Percentiles rank a stretch among this genome's conserved stretches.
Conservation (phyloP, 1,140 invertebrate species). For the Apis laboriosa region DNA sequence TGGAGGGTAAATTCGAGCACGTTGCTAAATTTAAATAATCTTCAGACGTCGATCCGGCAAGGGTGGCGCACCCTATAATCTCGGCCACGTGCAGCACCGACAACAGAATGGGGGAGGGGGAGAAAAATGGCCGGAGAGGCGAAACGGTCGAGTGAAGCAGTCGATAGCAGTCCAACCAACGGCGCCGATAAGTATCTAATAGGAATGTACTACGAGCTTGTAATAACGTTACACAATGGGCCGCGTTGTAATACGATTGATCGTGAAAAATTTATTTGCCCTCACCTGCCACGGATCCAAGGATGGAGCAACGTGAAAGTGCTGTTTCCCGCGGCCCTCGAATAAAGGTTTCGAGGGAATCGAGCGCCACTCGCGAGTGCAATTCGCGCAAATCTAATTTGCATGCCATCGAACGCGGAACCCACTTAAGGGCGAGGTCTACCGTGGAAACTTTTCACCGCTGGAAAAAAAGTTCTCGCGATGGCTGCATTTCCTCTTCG, state of each 20-base stretch:
- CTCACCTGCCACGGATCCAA: slow-evolving; percentile 33
- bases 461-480: slow-evolving; percentile 38
- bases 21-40: slow-evolving; percentile 78
- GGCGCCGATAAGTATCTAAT: slow-evolving; percentile 64
- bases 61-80: slow-evolving; percentile 78
- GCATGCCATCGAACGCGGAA: slow-evolving; percentile 55
- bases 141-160: slow-evolving; percentile 33
- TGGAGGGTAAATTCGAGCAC: slow-evolving; percentile 33
- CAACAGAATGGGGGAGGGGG: slow-evolving; percentile 35
- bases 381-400: slow-evolving; percentile 60
- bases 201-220: slow-evolving; percentile 46
- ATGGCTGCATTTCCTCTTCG: slow-evolving; percentile 31
- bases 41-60: slow-evolving; percentile 61
- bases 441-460: slow-evolving; percentile 34
- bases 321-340: slow-evolving; percentile 24
- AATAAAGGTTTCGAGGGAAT: slow-evolving; percentile 13
- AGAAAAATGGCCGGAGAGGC: slow-evolving; percentile 18
- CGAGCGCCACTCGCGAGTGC: slow-evolving; percentile 40
- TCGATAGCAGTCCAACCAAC: slow-evolving; percentile 35
- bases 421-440: slow-evolving; percentile 50
- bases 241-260: slow-evolving; percentile 13
- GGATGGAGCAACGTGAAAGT: slow-evolving; percentile 17
- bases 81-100: slow-evolving; percentile 74
- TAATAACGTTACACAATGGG: slow-evolving; percentile 32
- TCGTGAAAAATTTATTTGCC: slow-evolving; percentile 48